Evolutionary conservation across 1,140 invertebrate genomes (phyloP).

Genomic region (Aphaenogaster ashmeadi): DNA sequence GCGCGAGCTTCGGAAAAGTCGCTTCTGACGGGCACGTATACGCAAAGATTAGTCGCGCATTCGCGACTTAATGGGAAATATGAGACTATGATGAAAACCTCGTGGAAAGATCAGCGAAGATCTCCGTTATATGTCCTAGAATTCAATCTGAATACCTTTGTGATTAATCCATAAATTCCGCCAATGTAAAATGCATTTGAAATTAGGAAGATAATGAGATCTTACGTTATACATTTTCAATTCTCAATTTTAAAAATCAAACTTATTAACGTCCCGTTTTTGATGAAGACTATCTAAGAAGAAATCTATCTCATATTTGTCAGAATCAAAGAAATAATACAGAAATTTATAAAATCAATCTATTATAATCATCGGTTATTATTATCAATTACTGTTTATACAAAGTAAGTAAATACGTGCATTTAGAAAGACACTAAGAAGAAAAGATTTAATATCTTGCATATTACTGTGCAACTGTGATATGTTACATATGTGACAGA

Average conservation of each 20-base stretch:
- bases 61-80: slow-evolving; percentile 60
- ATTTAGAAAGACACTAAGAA: not conserved
- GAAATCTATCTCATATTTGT: not conserved
- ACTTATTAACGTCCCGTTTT: not conserved
- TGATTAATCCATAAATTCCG: slow-evolving; percentile 33
- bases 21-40: slow-evolving; percentile 25
- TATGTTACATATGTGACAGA: not conserved
- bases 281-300: not conserved
- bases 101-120: slow-evolving; percentile 42
- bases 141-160: slow-evolving; percentile 35
- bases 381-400: not conserved
- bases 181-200: not conserved
- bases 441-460: not conserved
- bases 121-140: slow-evolving; percentile 27
- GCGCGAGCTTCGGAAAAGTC: slow-evolving; percentile 51
- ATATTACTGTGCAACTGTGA: not conserved
- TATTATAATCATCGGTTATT: not conserved
- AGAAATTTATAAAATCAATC: not conserved
- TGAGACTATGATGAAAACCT: slow-evolving; percentile 37
- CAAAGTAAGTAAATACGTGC: not conserved
- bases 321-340: not conserved
- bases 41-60: slow-evolving; percentile 63
- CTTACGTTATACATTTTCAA: not conserved
- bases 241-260: not conserved
- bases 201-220: slow-evolving; percentile 20